Conservation (phyloP, 2,113 vertebrate genomes). For the Paracanthobrama guichenoti region DNA sequence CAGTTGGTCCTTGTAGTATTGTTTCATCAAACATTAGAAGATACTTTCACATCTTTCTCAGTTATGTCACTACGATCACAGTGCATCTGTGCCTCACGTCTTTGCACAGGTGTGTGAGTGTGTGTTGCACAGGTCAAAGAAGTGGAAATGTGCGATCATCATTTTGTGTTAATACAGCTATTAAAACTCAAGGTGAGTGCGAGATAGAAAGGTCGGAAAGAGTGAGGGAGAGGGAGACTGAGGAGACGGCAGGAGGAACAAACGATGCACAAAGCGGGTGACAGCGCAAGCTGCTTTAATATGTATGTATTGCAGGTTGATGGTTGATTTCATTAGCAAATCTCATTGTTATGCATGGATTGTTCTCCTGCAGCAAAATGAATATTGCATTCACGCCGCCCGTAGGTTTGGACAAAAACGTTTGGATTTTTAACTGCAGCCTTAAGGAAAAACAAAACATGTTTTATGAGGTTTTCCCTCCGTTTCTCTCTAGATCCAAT, state of each 20-base stretch:
- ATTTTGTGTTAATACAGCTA: constrained; percentile 54
- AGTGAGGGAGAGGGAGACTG: constrained; percentile 50
- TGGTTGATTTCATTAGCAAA: constrained; percentile 99
- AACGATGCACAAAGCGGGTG: constrained; percentile 95
- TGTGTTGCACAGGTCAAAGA: constrained; percentile 43
- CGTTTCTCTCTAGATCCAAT: constrained; percentile 62
- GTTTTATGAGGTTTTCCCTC: constrained; percentile 70
- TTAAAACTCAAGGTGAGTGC: constrained; percentile 53
- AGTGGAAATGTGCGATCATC: constrained; percentile 48
- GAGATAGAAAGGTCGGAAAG: constrained; percentile 56
- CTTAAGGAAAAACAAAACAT: constrained; percentile 63
- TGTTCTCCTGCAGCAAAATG: constrained; percentile 99
- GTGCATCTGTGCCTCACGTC: neutral
- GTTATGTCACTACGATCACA: neutral
- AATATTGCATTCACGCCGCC: constrained; percentile 92
- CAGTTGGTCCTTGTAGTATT: neutral
- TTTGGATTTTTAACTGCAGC: constrained; percentile 66
- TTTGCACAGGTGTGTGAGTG: constrained; percentile 11
- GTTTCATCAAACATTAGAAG: constrained; percentile 8
- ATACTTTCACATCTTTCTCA: neutral
- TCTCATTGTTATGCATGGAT: constrained; percentile 99
- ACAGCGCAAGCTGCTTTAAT: constrained; percentile 94
- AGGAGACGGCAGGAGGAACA: constrained; percentile 83
- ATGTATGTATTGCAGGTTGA: constrained; percentile 99
- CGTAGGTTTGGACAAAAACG: constrained; percentile 72